Conservation (phyloP, 2,113 vertebrate species). For the Aphyosemion australe region DNA sequence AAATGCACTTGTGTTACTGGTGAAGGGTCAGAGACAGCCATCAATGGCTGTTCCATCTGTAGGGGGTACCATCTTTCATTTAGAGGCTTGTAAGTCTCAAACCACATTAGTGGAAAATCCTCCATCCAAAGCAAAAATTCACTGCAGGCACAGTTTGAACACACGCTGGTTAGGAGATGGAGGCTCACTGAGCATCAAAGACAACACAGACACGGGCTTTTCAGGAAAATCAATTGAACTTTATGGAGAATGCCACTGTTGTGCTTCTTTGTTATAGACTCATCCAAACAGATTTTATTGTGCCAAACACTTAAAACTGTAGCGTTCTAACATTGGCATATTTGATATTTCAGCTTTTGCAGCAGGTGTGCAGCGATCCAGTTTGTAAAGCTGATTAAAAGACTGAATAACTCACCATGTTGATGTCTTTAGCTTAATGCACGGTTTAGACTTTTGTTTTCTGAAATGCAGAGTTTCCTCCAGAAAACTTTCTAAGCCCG, state of each 20-base stretch:
- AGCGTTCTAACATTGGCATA: too few relatives aligned
- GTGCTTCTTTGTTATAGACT: neutral
- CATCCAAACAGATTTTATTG: neutral
- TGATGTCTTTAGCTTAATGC: too few relatives aligned
- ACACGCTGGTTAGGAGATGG: neutral
- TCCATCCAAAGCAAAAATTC: neutral
- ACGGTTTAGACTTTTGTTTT: neutral
- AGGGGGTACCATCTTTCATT: neutral
- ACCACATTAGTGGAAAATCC: slow-evolving; percentile 3
- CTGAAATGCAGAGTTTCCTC: too few relatives aligned
- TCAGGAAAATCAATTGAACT: slow-evolving; percentile 2
- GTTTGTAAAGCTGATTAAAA: too few relatives aligned
- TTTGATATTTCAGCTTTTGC: too few relatives aligned
- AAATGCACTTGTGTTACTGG: too few relatives aligned
- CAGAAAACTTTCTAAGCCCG: too few relatives aligned
- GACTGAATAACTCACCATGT: too few relatives aligned
- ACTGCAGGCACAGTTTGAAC: slow-evolving; percentile 6
- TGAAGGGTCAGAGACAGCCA: neutral
- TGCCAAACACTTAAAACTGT: too few relatives aligned
- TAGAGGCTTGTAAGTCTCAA: neutral
- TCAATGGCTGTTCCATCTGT: neutral
- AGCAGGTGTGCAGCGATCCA: too few relatives aligned
- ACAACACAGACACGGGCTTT: neutral
- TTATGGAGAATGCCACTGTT: neutral
- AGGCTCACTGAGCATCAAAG: neutral